Evolutionary conservation across 2,888 invertebrate genomes (phyloP), one percentile per base, ranked within the genome.

Genomic region (Lomographa bimaculata): DNA sequence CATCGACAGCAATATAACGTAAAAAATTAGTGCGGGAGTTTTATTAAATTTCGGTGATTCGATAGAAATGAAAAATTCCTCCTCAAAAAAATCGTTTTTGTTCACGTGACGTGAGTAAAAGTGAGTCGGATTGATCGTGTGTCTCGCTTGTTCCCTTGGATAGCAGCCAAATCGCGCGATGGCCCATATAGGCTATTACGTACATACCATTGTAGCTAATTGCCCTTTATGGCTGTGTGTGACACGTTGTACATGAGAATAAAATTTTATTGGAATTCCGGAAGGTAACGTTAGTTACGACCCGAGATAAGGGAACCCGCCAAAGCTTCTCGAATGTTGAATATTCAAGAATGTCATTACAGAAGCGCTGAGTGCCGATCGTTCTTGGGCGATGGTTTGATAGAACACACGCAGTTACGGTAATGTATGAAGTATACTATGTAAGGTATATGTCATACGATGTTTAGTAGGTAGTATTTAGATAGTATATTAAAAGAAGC

Each of bases 161-260:
- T 33, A 37, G 27, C 8, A 4, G 66, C 66, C 69, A 71, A 72
- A 65, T 63, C 64, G 61, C 57, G 54, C 69, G 58, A 55, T 69
- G 72, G 70, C 65, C 57, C 63, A 60, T 57, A 66, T 60, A 63
- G 58, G 57, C 71, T 65, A 73, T 76, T 77, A 77, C 72, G 72
- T 71, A 64, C 67, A 51, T 62, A 64, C 72, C 62, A 68, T 72
- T 74, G 73, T 72, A 73, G 68, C 76, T 81, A 81, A 81, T 81
- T 79, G 71, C 78, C 47, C 66, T 75, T 73, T 71, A 79, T 69
- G 62, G 64, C 64, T 47, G 56, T 50, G 50, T 56, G 54, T 62
- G 66, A 71, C 69, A 50, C 54, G 47, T 35, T 54, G 48, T 58
- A 61, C 56, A 58, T 49, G 59, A 44, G 54, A 37, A 42, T 66